Percentiles rank a stretch among this genome's conserved stretches.
phyloP scores from a whole-genome alignment of 2,797 vertebrate species.

The Halcyon badia region DNA sequence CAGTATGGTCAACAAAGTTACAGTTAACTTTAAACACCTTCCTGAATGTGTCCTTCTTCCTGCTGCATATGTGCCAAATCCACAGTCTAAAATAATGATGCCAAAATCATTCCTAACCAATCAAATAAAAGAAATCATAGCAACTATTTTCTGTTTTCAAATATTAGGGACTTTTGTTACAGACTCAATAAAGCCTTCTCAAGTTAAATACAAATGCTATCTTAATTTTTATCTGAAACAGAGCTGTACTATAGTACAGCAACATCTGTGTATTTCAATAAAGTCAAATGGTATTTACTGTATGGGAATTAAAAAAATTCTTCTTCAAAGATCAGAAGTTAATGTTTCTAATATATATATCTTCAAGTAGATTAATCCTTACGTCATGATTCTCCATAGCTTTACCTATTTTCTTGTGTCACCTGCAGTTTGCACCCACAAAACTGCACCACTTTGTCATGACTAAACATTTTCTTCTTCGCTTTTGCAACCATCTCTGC shows the following conservation, averaged over 20 bases:
- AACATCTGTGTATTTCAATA: neutral
- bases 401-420: neutral
- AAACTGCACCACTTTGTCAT: neutral
- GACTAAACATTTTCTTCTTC: neutral
- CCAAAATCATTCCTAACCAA: neutral
- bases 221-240: neutral
- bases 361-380: neutral
- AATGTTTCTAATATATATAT: neutral
- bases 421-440: neutral
- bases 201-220: neutral
- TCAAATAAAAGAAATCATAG: neutral
- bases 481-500: neutral
- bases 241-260: neutral
- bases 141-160: neutral
- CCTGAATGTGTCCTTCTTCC: neutral
- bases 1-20: fast-evolving
- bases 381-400: fast-evolving
- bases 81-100: neutral
- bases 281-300: neutral
- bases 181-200: neutral
- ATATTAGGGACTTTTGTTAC: neutral
- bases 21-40: neutral
- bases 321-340: neutral
- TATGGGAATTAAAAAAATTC: neutral
- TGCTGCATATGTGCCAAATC: neutral